These are phyloP conservation scores for Tipula unca DNA, from an alignment of 2,888 invertebrate genomes.

Conservation along the genomic window DNA sequence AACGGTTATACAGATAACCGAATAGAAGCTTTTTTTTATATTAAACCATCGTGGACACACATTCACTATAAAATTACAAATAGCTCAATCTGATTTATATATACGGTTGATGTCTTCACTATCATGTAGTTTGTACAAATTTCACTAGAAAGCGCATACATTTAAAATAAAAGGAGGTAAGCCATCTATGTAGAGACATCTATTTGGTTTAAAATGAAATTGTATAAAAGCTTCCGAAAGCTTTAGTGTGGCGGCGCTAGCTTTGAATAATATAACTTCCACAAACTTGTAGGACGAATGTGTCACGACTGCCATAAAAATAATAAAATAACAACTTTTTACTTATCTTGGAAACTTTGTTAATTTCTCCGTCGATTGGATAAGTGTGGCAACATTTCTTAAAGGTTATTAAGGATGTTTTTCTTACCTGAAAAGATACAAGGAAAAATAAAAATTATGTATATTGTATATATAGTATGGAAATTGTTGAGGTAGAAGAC, in stretches of 20 bases:
- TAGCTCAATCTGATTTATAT: neutral
- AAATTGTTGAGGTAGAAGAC: neutral
- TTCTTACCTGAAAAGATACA: neutral
- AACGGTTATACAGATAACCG: neutral
- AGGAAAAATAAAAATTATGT: neutral
- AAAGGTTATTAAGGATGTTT: neutral
- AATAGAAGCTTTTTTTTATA: neutral
- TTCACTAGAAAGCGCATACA: neutral
- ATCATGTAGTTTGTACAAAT: neutral
- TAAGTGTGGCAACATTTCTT: neutral
- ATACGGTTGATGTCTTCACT: neutral
- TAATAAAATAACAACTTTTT: neutral
- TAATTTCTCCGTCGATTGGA: neutral
- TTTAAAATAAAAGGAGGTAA: neutral
- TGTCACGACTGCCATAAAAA: neutral
- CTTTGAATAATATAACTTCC: neutral
- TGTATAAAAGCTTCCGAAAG: neutral
- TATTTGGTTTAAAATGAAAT: neutral
- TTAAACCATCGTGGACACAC: neutral
- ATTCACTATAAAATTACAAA: neutral
- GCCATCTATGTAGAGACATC: neutral
- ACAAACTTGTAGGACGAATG: neutral
- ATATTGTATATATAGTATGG: neutral
- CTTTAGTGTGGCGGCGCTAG: neutral
- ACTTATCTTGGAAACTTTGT: neutral